Conservation (phyloP, 2,113 vertebrate species). For the Strix uralensis region DNA sequence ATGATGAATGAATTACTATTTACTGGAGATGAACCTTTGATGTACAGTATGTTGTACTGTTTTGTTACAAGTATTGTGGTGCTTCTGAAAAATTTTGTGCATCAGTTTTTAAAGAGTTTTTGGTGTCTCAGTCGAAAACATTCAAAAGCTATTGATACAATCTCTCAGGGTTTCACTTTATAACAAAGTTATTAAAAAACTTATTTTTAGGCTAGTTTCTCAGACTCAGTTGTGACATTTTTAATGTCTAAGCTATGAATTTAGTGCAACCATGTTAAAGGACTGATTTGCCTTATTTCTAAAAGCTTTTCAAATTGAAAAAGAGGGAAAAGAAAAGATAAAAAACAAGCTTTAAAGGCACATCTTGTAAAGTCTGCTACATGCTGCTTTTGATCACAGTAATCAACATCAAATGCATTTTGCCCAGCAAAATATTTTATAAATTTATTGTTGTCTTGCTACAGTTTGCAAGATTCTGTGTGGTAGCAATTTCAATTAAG, state of each 20-base stretch:
- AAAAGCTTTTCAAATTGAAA: background rate
- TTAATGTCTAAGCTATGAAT: background rate
- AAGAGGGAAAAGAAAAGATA: background rate
- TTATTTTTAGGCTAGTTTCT: background rate
- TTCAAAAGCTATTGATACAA: background rate
- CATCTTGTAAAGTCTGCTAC: background rate
- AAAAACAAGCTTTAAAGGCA: background rate
- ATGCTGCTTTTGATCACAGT: background rate
- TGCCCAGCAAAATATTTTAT: background rate
- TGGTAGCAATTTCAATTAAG: background rate
- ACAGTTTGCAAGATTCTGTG: background rate
- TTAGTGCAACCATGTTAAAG: background rate
- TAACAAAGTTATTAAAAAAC: background rate
- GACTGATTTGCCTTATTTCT: background rate
- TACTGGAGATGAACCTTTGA: background rate
- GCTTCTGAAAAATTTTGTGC: background rate
- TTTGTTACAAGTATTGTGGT: background rate
- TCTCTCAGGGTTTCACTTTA: background rate
- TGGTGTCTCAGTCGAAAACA: background rate
- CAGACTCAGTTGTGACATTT: background rate
- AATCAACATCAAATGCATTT: background rate
- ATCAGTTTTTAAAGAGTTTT: background rate
- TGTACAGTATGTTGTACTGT: background rate
- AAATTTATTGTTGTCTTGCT: background rate
- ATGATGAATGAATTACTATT: background rate